Base-by-base conservation (phyloP, 2,888 invertebrate species). In the Dicranocentrus wangi region DNA sequence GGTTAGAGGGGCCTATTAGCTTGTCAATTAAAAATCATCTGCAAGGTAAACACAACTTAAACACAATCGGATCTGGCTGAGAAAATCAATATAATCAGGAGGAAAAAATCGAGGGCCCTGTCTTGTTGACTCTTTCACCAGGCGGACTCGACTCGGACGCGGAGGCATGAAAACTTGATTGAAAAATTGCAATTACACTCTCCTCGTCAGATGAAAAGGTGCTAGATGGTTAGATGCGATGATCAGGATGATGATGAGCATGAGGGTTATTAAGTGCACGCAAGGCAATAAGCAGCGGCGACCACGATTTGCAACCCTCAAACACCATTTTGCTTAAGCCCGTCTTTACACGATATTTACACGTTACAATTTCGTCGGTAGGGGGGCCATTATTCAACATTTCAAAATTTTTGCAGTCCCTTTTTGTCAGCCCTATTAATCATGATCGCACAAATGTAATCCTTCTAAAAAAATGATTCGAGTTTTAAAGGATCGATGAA, bases 131-230 rank as follows among this genome's bases (percentile, higher is more conserved):
- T n/a, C n/a, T n/a, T n/a, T n/a, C n/a, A n/a, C n/a, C n/a, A n/a
- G n/a, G n/a, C n/a, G n/a, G n/a, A n/a, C n/a, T n/a, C n/a, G n/a
- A n/a, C n/a, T n/a, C n/a, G n/a, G n/a, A n/a, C n/a, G n/a, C n/a
- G n/a, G n/a, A n/a, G n/a, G n/a, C n/a, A n/a, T n/a, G n/a, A n/a
- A 75, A 63, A 63, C 51, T 66, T 75, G 75, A 75, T 75, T 75
- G 75, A 66, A 75, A 75, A 73, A 65, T 3, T 55, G 42, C 25
- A 39, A 53, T 8, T 65, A 55, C 51, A 43, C 47, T 1, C n/a
- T n/a, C 32, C 32, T 32, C 32, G 23, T 61, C 63, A 51, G 43
- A 63, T 28, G n/a, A 47, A 47, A 63, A 73, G 72, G 51, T 63
- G 72, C 51, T 39, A 63, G 51, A 13, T 43, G 13, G 13, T 51